Evolutionary conservation across 2,888 invertebrate species (phyloP).

Genomic region (Agonopterix alstromeriana): DNA sequence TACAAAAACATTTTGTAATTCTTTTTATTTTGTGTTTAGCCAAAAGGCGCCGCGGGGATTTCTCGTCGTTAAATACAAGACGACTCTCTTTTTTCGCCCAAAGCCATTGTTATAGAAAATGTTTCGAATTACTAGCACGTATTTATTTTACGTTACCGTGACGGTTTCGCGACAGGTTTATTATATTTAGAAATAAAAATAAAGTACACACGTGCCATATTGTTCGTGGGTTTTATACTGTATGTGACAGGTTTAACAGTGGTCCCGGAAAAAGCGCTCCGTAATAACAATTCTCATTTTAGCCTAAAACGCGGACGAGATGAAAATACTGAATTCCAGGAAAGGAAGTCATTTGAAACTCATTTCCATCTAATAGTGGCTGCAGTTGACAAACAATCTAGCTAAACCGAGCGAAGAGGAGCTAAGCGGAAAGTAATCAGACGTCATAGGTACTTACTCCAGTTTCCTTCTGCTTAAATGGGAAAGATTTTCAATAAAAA

Average conservation of each 20-base stretch:
- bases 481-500: slow-evolving; percentile 15
- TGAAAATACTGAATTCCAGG: slow-evolving; percentile 9
- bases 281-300: slow-evolving; percentile 5
- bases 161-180: slow-evolving; percentile 18
- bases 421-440: slow-evolving; percentile 6
- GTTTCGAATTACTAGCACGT: slow-evolving; percentile 17
- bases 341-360: slow-evolving; percentile 15
- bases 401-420: slow-evolving; percentile 7
- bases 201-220: slow-evolving; percentile 1
- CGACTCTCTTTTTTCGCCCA: slow-evolving; percentile 5
- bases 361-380: slow-evolving; percentile 16
- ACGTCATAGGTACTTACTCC: slow-evolving; percentile 3
- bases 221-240: slow-evolving; percentile 4
- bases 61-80: slow-evolving; percentile 15
- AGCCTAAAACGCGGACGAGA: slow-evolving; percentile 3
- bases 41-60: neutral
- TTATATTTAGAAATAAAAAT: slow-evolving; percentile 6
- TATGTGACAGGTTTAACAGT: slow-evolving; percentile 1
- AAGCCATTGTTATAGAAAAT: slow-evolving; percentile 12
- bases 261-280: neutral
- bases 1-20: too few relatives aligned
- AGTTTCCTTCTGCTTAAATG: slow-evolving; percentile 2
- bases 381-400: slow-evolving; percentile 16
- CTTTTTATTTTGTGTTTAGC: slow-evolving; percentile 1
- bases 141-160: slow-evolving; percentile 19